A percentile compares a stretch with the other conserved stretches of the same genome.
These are phyloP conservation scores for Corvus moneduloides DNA, from an alignment of 2,113 vertebrate genomes.

Conservation along the genomic window DNA sequence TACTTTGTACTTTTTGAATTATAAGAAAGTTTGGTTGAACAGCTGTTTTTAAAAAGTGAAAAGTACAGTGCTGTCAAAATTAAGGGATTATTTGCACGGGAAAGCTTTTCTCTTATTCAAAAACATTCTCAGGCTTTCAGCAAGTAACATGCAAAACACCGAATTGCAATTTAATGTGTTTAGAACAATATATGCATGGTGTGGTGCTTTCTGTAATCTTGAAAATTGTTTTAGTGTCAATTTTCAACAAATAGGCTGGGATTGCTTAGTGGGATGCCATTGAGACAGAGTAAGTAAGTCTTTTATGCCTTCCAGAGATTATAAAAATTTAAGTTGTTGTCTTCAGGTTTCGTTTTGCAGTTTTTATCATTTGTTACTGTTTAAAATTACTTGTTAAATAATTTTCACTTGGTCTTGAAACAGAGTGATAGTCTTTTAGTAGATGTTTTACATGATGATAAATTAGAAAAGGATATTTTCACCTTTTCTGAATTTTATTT, in stretches of 20 bases:
- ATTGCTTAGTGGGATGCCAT: neutral
- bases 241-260: neutral
- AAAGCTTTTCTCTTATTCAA: neutral
- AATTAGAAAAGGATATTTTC: neutral
- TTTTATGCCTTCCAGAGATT: neutral
- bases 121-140: neutral
- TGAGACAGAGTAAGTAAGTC: neutral
- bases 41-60: neutral
- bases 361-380: neutral
- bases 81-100: neutral
- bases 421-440: neutral
- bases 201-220: neutral
- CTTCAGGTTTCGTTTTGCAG: neutral
- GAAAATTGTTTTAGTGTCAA: neutral
- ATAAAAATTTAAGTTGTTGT: neutral
- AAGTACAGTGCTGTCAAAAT: neutral
- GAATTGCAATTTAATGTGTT: neutral
- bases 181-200: neutral
- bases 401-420: neutral
- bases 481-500: neutral
- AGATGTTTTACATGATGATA: neutral
- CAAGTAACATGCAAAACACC: neutral
- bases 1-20: neutral
- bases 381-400: neutral
- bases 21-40: neutral